phyloP scores from a whole-genome alignment of 2,888 invertebrate species.

The Bellardia pandia region DNA sequence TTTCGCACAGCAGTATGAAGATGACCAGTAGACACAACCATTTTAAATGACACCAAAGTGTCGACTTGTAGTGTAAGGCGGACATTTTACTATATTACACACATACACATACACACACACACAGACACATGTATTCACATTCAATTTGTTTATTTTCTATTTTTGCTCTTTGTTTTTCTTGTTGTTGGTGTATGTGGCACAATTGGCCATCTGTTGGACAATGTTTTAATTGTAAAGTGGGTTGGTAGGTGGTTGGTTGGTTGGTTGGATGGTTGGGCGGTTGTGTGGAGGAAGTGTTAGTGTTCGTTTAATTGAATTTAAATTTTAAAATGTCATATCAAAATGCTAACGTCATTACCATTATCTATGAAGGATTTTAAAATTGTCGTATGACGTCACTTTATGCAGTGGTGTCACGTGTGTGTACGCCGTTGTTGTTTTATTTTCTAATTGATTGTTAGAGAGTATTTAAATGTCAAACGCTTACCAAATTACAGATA shows the following conservation, averaged over 20 bases:
- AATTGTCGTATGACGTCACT: slow-evolving; percentile 48
- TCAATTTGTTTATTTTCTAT: neutral
- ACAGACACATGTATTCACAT: neutral
- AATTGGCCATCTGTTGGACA: slow-evolving; percentile 32
- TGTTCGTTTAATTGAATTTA: slow-evolving; percentile 8
- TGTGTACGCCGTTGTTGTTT: slow-evolving; percentile 10
- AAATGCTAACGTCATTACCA: slow-evolving; percentile 51
- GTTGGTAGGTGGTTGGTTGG: too few relatives aligned
- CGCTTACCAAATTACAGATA: slow-evolving; percentile 21
- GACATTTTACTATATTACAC: slow-evolving; percentile 46
- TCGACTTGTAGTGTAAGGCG: slow-evolving; percentile 52
- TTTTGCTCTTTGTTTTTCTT: neutral
- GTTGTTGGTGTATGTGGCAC: slow-evolving; percentile 24
- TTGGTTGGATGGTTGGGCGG: neutral
- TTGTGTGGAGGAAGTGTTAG: neutral
- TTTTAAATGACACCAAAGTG: slow-evolving; percentile 79
- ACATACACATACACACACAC: slow-evolving; percentile 1
- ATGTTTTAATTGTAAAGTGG: neutral
- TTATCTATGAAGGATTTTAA: slow-evolving; percentile 1
- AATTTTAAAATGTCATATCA: slow-evolving; percentile 40
- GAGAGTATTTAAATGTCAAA: slow-evolving; percentile 26
- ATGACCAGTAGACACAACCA: slow-evolving; percentile 78
- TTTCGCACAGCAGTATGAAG: slow-evolving; percentile 79
- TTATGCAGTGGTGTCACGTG: slow-evolving; percentile 3
- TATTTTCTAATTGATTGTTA: slow-evolving; percentile 6